Evolutionary conservation across 1,140 invertebrate genomes (phyloP).

Genomic region (Trachelipus rathkii): DNA sequence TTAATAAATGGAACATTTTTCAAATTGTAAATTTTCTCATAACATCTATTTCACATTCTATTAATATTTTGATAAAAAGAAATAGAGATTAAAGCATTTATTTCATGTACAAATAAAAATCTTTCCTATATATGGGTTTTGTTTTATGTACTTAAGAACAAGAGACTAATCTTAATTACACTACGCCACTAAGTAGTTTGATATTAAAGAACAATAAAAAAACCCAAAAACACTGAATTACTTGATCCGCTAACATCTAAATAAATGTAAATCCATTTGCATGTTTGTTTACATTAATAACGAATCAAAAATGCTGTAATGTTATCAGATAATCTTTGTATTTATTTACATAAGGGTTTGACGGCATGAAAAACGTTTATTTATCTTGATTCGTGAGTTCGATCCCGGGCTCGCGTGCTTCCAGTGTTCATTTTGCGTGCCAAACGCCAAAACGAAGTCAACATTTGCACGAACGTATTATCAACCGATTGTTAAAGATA

Average conservation of each 20-base stretch:
- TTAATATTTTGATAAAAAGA: neutral
- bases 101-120: neutral
- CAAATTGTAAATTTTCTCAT: no score
- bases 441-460: no score
- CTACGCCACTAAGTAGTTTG: neutral
- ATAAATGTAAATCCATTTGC: neutral
- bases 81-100: neutral
- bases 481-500: no score
- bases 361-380: no score
- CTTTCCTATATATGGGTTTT: neutral
- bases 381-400: no score
- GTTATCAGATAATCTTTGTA: no score
- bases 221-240: no score
- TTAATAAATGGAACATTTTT: no score
- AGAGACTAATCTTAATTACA: neutral
- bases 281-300: neutral
- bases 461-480: no score
- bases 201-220: neutral
- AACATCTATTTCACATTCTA: neutral
- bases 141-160: neutral
- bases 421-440: no score
- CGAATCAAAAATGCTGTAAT: neutral
- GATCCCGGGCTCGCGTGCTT: no score
- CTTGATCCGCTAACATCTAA: neutral
- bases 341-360: no score